phyloP scores from a whole-genome alignment of 2,113 vertebrate species.

The Sminthopsis crassicaudata region DNA sequence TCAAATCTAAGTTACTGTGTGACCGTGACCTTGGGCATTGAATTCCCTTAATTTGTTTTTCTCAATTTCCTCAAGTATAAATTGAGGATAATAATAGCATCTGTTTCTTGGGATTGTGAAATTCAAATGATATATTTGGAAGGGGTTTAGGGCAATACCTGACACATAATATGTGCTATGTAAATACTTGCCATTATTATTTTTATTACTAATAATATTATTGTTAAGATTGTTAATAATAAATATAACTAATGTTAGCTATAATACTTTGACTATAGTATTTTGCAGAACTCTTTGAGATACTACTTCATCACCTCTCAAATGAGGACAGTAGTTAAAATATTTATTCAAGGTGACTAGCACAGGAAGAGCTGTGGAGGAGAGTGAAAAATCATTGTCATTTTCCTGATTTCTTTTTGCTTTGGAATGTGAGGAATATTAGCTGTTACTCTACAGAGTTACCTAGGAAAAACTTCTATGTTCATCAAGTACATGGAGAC shows the following conservation, averaged over 20 bases:
- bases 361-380: not conserved
- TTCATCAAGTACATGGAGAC: not conserved
- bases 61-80: not conserved
- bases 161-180: not conserved
- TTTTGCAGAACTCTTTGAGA: not conserved
- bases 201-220: not conserved
- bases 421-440: not conserved
- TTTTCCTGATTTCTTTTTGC: not conserved
- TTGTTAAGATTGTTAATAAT: not conserved
- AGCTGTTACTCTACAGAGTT: not conserved
- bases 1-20: not conserved
- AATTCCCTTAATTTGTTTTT: not conserved
- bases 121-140: not conserved
- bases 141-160: not conserved
- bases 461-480: not conserved
- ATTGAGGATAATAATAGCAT: not conserved
- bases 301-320: not conserved
- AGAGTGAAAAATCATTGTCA: not conserved
- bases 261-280: not conserved
- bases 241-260: not conserved
- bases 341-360: not conserved
- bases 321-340: not conserved
- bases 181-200: not conserved
- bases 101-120: not conserved
- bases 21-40: not conserved